Base-by-base conservation (phyloP, 2,888 invertebrate genomes). In the Perdita meconis region DNA sequence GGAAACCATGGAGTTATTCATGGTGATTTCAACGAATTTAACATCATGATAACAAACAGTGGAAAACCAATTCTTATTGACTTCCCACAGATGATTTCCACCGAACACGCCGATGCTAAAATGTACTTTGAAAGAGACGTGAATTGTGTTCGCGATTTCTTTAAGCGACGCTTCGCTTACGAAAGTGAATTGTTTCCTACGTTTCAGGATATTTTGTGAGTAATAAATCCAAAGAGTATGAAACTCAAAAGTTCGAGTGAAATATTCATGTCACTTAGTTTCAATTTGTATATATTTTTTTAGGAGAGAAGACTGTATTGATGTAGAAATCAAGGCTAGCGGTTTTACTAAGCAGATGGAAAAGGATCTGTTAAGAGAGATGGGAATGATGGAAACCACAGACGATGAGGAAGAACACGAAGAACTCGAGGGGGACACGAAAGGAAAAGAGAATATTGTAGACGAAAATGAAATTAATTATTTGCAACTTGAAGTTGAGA, bases 61-160 rank as follows among this genome's bases (percentile, higher is more conserved):
- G 95, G 96, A 19, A 96, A 96, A 80, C 96, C 98, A 0, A 93
- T 98, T 57, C 93, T 99, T 83, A 99, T 99, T 78, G 99, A 99
- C 93, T 99, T 99, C 92, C 99, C 99, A 0, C 99, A 99, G 94
- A 99, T 99, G 99, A 95, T 99, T 65, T 98, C 99, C 5, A 98
- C 97, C 0, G 95, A 96, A 26, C 99, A 99, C 93, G 90, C 94
- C 42, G 98, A 99, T 92, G 99, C 99, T 53, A 95, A 97, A 94
- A 94, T 95, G 96, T 97, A 93, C 93, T 99, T 99, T 92, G 96
- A 99, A 83, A 95, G 99, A 82, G 99, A 99, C 93, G 99, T 99
- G 0, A 95, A 95, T 64, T 99, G 99, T 91, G 94, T 99, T 2
- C 94, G 96, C 61, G 96, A 97, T 81, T 98, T 98, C 93, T 99